Percentiles rank a stretch among this genome's conserved stretches.
These are phyloP conservation scores for Lagorchestes hirsutus DNA, from an alignment of 2,797 vertebrate genomes.

Conservation along the genomic window DNA sequence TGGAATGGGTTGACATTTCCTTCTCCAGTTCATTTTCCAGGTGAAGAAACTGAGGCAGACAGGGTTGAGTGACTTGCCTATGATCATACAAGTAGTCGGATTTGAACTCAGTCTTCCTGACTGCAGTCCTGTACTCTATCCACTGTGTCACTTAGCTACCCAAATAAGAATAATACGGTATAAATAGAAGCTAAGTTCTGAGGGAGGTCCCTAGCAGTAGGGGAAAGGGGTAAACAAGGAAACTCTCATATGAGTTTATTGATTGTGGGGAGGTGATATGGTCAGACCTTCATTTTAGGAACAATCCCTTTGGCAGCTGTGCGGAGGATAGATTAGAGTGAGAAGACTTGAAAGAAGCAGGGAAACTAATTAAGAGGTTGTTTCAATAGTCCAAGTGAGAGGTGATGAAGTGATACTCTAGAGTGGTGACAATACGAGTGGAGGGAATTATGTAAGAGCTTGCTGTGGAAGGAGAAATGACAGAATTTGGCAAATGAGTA, in stretches of 20 bases:
- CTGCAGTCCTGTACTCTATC: background rate
- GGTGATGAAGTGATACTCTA: background rate
- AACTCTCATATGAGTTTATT: background rate
- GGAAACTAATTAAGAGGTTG: background rate
- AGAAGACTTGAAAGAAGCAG: background rate
- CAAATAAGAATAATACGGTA: background rate
- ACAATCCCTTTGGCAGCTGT: background rate
- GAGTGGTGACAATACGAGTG: background rate
- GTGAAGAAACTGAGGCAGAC: background rate
- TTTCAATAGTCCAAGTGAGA: background rate
- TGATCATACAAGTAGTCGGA: background rate
- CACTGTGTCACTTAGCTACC: background rate
- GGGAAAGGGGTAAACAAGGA: background rate
- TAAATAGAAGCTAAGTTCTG: background rate
- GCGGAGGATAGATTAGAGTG: background rate
- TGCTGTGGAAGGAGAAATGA: background rate
- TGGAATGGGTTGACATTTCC: background rate
- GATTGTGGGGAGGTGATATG: background rate
- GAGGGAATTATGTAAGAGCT: background rate
- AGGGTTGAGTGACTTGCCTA: background rate
- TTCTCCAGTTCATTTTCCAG: background rate
- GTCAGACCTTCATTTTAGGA: background rate
- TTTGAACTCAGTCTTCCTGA: background rate
- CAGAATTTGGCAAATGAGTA: background rate
- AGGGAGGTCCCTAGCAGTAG: background rate